phyloP scores from a whole-genome alignment of 2,888 invertebrate genomes.

The Diadegma fenestrale region DNA sequence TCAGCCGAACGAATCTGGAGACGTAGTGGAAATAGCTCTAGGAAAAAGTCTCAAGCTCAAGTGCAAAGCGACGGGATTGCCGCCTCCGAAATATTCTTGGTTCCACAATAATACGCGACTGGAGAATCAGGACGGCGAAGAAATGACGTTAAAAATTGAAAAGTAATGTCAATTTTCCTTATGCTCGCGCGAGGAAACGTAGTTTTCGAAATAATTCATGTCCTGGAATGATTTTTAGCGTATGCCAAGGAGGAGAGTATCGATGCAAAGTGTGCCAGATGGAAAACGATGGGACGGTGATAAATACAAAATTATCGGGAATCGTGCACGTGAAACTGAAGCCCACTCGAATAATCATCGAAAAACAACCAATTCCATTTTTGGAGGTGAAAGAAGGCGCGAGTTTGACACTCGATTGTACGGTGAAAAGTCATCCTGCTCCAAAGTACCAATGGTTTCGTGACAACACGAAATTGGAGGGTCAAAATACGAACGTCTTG shows the following conservation, averaged over 20 bases:
- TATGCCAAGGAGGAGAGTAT: conserved; percentile 76
- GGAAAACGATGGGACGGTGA: conserved; percentile 69
- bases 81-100: conserved; percentile 80
- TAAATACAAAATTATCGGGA: conserved; percentile 70
- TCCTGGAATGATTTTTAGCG: conserved; percentile 63
- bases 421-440: conserved; percentile 74
- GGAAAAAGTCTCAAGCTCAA: conserved; percentile 72
- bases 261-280: conserved; percentile 76
- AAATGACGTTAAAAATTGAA: conserved; percentile 74
- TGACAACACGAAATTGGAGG: conserved; percentile 73
- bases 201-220: neutral
- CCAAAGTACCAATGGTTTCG: conserved; percentile 79
- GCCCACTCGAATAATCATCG: conserved; percentile 73
- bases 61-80: conserved; percentile 79
- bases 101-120: conserved; percentile 74
- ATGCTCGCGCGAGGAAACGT: neutral
- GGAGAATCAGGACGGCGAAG: conserved; percentile 66
- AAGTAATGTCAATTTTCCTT: conserved; percentile 66
- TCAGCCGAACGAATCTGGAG: conserved; percentile 73
- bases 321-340: conserved; percentile 73
- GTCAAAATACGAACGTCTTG: conserved; percentile 73
- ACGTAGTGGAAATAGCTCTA: conserved; percentile 69
- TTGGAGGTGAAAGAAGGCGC: conserved; percentile 75
- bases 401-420: conserved; percentile 73
- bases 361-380: conserved; percentile 74